These are phyloP conservation scores for Zaprionus africanus DNA, from an alignment of 1,140 invertebrate species.

Conservation along the genomic window DNA sequence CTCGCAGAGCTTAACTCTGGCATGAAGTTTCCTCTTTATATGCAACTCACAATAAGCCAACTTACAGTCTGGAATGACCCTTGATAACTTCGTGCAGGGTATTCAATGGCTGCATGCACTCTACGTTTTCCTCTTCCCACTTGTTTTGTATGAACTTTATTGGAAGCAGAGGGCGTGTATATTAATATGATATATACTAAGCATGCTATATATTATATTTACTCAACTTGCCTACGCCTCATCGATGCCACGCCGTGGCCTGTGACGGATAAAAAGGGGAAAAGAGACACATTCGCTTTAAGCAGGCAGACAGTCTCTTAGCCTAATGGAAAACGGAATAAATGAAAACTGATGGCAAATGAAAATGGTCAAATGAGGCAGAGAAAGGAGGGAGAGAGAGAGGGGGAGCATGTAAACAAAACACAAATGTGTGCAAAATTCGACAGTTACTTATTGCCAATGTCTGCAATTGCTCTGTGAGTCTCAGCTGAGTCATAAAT, in stretches of 20 bases:
- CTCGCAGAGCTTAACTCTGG: background rate
- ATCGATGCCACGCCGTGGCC: background rate
- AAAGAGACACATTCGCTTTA: background rate
- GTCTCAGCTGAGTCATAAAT: background rate
- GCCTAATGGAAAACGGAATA: conserved; percentile 4
- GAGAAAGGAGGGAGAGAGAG: background rate
- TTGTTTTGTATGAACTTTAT: background rate
- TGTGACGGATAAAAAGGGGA: background rate
- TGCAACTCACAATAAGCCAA: background rate
- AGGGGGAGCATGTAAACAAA: background rate
- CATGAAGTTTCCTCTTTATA: background rate
- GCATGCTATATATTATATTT: background rate
- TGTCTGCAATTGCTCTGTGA: background rate
- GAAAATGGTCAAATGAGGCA: background rate
- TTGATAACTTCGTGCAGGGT: background rate
- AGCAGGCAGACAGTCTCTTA: background rate
- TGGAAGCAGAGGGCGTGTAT: background rate
- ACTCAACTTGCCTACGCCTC: background rate
- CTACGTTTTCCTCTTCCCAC: background rate
- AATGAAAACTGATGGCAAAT: conserved; percentile 15
- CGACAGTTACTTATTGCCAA: background rate
- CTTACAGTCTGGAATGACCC: background rate
- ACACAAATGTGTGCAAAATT: background rate
- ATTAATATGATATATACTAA: conserved; percentile 4
- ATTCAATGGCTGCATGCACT: background rate